Evolutionary conservation across 2,113 vertebrate genomes (phyloP).

Genomic region (Oenanthe melanoleuca): DNA sequence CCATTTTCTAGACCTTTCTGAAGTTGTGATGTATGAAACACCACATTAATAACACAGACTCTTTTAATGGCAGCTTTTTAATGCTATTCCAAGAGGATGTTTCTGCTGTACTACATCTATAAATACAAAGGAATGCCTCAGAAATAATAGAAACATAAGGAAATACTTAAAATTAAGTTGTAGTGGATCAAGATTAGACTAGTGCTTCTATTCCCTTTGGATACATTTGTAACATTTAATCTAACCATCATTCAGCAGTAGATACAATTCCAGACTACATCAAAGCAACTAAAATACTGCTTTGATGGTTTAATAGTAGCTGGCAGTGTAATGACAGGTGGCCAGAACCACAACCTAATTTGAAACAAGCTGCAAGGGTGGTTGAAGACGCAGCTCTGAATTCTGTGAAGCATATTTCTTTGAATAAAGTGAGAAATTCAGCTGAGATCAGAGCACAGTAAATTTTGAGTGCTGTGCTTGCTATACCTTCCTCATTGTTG

Average conservation of each 20-base stretch:
- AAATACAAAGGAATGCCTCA: not conserved
- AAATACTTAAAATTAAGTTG: slow-evolving; percentile 38
- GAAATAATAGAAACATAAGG: not conserved
- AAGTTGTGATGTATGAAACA: not conserved
- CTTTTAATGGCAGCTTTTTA: not conserved
- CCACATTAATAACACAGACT: not conserved
- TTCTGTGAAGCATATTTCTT: slow-evolving; percentile 8
- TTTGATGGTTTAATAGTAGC: slow-evolving; percentile 75
- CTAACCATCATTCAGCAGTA: slow-evolving; percentile 58
- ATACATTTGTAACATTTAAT: slow-evolving; percentile 73
- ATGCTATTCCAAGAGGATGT: not conserved
- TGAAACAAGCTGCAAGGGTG: slow-evolving; percentile 34
- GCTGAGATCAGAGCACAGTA: not conserved
- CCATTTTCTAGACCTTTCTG: not conserved
- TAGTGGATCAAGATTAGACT: not conserved
- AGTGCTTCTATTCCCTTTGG: slow-evolving; percentile 57
- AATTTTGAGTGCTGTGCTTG: not conserved
- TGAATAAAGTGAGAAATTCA: not conserved
- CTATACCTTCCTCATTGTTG: not conserved
- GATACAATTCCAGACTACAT: slow-evolving; percentile 69
- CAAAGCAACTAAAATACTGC: slow-evolving; percentile 72
- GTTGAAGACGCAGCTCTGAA: not conserved
- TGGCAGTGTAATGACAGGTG: slow-evolving; percentile 70
- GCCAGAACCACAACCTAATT: slow-evolving; percentile 57
- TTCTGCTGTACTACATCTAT: not conserved